Evolutionary conservation across 2,113 vertebrate species (phyloP).

Genomic region (Lichenostomus cassidix): DNA sequence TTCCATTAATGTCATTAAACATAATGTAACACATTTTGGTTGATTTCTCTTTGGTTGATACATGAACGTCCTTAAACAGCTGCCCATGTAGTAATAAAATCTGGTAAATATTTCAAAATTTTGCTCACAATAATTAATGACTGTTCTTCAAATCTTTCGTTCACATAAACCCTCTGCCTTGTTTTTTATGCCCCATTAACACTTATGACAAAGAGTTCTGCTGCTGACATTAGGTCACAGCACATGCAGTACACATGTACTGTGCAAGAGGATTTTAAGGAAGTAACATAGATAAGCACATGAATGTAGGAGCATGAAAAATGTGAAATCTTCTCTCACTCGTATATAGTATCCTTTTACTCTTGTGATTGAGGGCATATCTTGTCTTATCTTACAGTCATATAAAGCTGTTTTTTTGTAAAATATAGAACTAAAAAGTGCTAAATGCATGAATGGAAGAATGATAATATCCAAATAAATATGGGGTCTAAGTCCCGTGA

Average conservation of each 20-base stretch:
- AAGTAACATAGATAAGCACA: background rate
- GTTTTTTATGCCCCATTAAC: background rate
- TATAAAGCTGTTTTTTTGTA: background rate
- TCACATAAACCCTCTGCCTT: background rate
- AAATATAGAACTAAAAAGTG: background rate
- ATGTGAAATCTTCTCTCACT: background rate
- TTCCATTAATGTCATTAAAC: background rate
- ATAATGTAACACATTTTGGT: background rate
- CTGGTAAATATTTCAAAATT: background rate
- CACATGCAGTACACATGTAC: no score
- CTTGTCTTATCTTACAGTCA: background rate
- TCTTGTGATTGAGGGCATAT: background rate
- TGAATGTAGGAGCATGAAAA: background rate
- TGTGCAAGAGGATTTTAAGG: background rate
- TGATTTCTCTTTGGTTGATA: background rate
- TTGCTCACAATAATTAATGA: background rate
- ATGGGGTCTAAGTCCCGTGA: background rate
- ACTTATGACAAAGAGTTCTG: background rate
- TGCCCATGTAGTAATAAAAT: background rate
- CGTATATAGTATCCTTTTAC: background rate
- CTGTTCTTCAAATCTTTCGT: background rate
- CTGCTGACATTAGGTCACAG: background rate
- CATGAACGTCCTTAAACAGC: background rate
- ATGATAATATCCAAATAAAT: background rate
- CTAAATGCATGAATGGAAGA: background rate